Evolutionary conservation across 1,140 invertebrate genomes (phyloP).

Genomic region (Elymnias hypermnestra): DNA sequence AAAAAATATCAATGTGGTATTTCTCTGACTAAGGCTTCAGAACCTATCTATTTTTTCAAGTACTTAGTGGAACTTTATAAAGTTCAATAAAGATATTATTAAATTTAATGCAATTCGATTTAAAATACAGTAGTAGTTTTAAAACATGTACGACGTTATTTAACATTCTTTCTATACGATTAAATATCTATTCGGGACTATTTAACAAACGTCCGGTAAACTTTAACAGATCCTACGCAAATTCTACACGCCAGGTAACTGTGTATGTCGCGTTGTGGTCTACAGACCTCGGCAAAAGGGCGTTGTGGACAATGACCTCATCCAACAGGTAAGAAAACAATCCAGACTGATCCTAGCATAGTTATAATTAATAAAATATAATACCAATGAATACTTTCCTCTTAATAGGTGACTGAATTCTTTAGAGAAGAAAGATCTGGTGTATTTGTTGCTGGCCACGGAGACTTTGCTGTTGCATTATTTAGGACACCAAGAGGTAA

Average conservation of each 20-base stretch:
- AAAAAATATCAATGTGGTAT: too few relatives aligned
- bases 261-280: constrained; percentile 58
- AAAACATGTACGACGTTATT: too few relatives aligned
- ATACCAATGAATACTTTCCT: not conserved
- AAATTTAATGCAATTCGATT: too few relatives aligned
- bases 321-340: constrained; percentile 29
- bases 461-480: constrained; percentile 53
- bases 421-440: constrained; percentile 53
- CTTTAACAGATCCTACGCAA: constrained; percentile 50
- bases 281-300: constrained; percentile 48
- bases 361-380: too few relatives aligned
- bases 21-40: too few relatives aligned
- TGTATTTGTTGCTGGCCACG: constrained; percentile 44
- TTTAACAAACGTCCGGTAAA: not conserved
- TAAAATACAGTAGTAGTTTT: too few relatives aligned
- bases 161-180: too few relatives aligned
- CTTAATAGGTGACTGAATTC: constrained; percentile 47
- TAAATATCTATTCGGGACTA: too few relatives aligned
- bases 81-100: too few relatives aligned
- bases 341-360: too few relatives aligned
- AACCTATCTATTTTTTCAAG: too few relatives aligned
- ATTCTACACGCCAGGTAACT: constrained; percentile 65
- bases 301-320: constrained; percentile 33
- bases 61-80: too few relatives aligned
- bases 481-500: constrained; percentile 56